Evolutionary conservation across 2,888 invertebrate species (phyloP).

Genomic region (Exephanes ischioxanthus): DNA sequence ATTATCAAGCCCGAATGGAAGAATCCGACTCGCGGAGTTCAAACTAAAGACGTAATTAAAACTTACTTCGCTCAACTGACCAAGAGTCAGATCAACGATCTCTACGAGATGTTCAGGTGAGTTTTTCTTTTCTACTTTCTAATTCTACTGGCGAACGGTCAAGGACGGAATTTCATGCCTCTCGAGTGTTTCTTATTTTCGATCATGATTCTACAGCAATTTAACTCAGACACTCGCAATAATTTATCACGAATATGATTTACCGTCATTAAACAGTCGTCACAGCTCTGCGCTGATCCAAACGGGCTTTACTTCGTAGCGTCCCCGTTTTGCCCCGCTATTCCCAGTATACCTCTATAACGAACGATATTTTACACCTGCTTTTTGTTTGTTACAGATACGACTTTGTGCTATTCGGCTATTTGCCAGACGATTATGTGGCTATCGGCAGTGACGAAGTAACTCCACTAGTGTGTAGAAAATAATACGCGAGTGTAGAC

Average conservation of each 20-base stretch:
- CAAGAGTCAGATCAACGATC: slow-evolving; percentile 90
- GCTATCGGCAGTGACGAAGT: slow-evolving; percentile 86
- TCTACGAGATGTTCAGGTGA: slow-evolving; percentile 93
- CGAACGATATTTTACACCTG: not conserved
- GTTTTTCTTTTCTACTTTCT: slow-evolving; percentile 45
- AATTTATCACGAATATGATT: not conserved
- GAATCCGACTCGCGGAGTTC: slow-evolving; percentile 92
- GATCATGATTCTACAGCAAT: not conserved
- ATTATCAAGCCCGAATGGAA: slow-evolving; percentile 94
- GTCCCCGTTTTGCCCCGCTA: not conserved
- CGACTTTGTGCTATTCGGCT: slow-evolving; percentile 95
- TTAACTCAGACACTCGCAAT: not conserved
- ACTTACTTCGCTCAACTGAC: slow-evolving; percentile 92
- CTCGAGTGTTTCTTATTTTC: slow-evolving; percentile 10
- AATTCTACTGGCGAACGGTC: slow-evolving; percentile 4
- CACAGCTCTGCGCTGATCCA: no score
- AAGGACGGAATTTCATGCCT: not conserved
- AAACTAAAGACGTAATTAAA: slow-evolving; percentile 90
- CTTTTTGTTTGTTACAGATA: slow-evolving; percentile 86
- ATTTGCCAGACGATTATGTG: slow-evolving; percentile 90
- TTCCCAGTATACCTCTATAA: not conserved
- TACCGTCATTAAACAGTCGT: not conserved
- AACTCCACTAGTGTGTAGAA: slow-evolving; percentile 79
- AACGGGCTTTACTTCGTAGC: not conserved
- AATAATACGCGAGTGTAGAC: slow-evolving; percentile 66